Percentiles rank a stretch among this genome's conserved stretches.
phyloP scores from a whole-genome alignment of 1,140 invertebrate species.

The Riptortus pedestris region DNA sequence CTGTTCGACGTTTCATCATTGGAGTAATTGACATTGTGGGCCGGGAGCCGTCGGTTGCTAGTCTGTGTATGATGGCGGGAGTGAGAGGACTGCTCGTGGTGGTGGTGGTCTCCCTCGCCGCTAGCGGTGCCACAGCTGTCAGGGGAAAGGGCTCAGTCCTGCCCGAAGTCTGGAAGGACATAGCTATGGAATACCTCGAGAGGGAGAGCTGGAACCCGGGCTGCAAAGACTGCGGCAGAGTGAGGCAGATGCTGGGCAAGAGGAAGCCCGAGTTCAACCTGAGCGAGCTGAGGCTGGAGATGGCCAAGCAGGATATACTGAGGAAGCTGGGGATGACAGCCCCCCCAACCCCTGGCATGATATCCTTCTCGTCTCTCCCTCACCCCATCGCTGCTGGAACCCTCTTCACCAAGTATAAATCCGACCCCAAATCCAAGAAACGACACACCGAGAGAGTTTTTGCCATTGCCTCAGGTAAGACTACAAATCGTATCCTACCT shows the following conservation, averaged over 20 bases:
- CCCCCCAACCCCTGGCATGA: not conserved
- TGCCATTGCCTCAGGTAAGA: not conserved
- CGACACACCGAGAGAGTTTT: not conserved
- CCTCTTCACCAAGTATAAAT: not conserved
- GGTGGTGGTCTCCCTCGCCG: no score
- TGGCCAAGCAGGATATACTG: slow-evolving; percentile 19
- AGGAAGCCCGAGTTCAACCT: slow-evolving; percentile 1
- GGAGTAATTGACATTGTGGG: no score
- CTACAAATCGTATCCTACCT: no score
- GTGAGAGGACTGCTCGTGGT: no score
- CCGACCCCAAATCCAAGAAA: not conserved
- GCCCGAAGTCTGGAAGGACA: slow-evolving; percentile 8
- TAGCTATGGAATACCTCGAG: slow-evolving; percentile 2
- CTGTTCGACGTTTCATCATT: no score
- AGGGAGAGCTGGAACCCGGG: not conserved
- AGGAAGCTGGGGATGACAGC: slow-evolving; percentile 13
- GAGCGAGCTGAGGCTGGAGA: slow-evolving; percentile 14
- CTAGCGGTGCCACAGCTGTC: not conserved
- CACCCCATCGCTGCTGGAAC: slow-evolving; percentile 4
- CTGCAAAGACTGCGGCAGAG: slow-evolving; percentile 6
- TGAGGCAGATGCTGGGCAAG: not conserved
- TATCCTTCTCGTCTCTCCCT: not conserved
- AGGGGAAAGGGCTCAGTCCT: not conserved
- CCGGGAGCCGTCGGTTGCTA: no score
- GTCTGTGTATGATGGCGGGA: no score